Evolutionary conservation across 2,113 vertebrate genomes (phyloP).

Genomic region (Myotis lucifugus): DNA sequence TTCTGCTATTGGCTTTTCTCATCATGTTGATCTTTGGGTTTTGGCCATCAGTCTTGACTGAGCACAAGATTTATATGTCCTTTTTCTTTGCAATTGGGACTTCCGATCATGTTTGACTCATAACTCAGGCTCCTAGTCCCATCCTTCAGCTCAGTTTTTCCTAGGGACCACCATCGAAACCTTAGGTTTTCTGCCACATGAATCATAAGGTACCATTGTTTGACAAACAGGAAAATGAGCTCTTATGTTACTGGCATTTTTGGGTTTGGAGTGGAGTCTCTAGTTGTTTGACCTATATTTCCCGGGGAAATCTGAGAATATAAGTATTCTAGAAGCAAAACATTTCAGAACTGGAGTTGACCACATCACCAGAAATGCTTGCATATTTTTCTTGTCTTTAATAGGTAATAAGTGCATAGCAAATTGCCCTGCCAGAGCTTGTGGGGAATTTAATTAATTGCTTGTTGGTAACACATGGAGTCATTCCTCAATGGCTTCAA

Average conservation of each 20-base stretch:
- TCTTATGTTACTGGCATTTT: conserved; percentile 30
- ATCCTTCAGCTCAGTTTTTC: neutral
- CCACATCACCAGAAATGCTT: conserved; percentile 11
- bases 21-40: neutral
- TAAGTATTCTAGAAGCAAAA: conserved; percentile 25
- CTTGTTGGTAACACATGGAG: conserved; percentile 9
- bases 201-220: neutral
- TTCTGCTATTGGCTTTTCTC: neutral
- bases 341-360: conserved; percentile 38
- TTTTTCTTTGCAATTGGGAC: neutral
- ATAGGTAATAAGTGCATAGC: conserved; percentile 10
- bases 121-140: neutral
- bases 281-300: conserved; percentile 40
- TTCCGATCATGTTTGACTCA: neutral
- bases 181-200: conserved; percentile 38
- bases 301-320: neutral
- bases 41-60: neutral
- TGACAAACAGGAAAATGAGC: conserved; percentile 3
- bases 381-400: conserved; percentile 19
- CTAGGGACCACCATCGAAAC: neutral
- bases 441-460: neutral
- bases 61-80: neutral
- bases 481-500: neutral
- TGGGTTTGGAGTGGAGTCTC: neutral
- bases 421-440: conserved; percentile 1